Base-by-base conservation (phyloP, 2,797 vertebrate genomes). In the Martes flavigula region DNA sequence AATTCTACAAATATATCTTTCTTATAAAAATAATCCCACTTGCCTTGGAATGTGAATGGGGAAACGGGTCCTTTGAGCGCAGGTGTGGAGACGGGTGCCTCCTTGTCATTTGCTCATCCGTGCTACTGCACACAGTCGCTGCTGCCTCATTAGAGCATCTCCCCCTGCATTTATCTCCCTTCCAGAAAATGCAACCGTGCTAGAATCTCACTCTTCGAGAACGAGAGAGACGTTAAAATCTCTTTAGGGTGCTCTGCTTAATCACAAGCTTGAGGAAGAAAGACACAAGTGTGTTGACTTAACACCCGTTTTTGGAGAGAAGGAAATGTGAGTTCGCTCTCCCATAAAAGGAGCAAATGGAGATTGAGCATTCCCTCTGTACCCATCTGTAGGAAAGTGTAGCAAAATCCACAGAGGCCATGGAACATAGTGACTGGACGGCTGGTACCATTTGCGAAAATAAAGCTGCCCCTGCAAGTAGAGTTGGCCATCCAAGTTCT, bases 1-100 rank as follows among this genome's bases (percentile, higher is more conserved):
- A 75, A 96, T 92, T 86, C 82, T 64, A 88, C 96, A 92, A 96
- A 92, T 96, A 68, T 18, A 93, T 95, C 94, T 93, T 92, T 77
- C 92, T 79, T 93, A 58, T 88, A 83, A 58, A 97, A 97, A 85
- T 43, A 94, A 90, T 64, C 43, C 68, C 77, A 40, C 84, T 90
- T 87, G 91, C 85, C 60, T 97, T 38, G 73, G 64, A 85, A 79
- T 30, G 23, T 58, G 87, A 60, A 54, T 81, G 23, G 25, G 79
- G 64, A 84, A 60, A 64, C 0, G 12, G 38, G 66, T 51, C 5
- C 4, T 83, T 62, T 10, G 70, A 18, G 38, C 18, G 0, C 1
- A 84, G 43, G 60, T 35, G 1, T 3, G 2, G 0, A 62, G 51
- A 25, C 0, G 1, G 7, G 27, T 5, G 2, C 10, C 18, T 40